phyloP scores from a whole-genome alignment of 2,888 invertebrate genomes.

The Glaucopsyche alexis region DNA sequence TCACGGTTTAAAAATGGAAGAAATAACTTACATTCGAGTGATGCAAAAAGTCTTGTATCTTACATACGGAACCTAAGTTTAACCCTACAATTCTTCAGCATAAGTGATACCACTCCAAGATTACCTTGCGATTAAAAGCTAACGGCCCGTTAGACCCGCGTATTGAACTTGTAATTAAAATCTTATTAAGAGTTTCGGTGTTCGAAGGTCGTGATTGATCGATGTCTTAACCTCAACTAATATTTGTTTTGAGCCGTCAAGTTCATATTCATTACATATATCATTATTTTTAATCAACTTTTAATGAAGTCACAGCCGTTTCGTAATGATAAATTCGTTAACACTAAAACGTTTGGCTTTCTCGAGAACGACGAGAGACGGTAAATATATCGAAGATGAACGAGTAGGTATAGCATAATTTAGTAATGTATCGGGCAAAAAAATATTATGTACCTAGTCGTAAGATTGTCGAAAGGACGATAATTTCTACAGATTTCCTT shows the following conservation, averaged over 20 bases:
- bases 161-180: constrained; percentile 26
- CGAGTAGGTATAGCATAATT: too few relatives aligned
- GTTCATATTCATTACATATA: constrained; percentile 60
- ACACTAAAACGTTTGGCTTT: constrained; percentile 1
- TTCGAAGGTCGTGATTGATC: constrained; percentile 64
- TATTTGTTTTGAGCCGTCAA: constrained; percentile 61
- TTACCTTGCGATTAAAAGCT: constrained; percentile 23
- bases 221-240: constrained; percentile 59
- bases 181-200: constrained; percentile 25
- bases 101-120: neutral
- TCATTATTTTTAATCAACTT: constrained; percentile 47
- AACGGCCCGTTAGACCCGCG: neutral
- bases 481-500: too few relatives aligned
- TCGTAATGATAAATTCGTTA: constrained; percentile 20
- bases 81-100: neutral
- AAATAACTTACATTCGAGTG: too few relatives aligned
- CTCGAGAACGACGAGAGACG: neutral
- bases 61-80: too few relatives aligned
- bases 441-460: too few relatives aligned
- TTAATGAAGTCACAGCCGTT: constrained; percentile 25
- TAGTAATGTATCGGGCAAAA: too few relatives aligned
- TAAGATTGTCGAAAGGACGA: too few relatives aligned
- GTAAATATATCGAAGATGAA: neutral
- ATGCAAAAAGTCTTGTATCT: too few relatives aligned
- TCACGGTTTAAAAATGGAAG: too few relatives aligned